A percentile compares a stretch with the other conserved stretches of the same genome.
phyloP scores from a whole-genome alignment of 2,797 vertebrate species.

The Taenioides sp. region DNA sequence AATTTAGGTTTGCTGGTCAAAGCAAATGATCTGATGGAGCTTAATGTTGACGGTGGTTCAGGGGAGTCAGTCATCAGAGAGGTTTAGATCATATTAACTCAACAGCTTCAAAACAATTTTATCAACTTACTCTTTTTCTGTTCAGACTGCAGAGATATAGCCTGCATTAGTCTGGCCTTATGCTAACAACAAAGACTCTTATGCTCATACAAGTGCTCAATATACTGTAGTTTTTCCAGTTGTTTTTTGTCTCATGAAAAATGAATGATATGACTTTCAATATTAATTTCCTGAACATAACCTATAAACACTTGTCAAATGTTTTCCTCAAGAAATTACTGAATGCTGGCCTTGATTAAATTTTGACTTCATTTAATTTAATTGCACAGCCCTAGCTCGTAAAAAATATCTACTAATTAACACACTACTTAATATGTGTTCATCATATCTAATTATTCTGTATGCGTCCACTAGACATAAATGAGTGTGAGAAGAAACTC shows the following conservation, averaged over 20 bases:
- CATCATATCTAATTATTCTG: no score
- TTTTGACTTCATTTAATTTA: no score
- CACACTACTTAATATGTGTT: neutral
- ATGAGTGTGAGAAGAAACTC: slow-evolving; percentile 86
- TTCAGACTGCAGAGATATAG: slow-evolving; percentile 21
- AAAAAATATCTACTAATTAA: neutral
- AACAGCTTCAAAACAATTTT: slow-evolving; percentile 24
- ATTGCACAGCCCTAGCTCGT: no score
- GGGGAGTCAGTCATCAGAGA: slow-evolving; percentile 14
- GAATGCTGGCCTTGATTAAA: no score
- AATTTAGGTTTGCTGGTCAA: slow-evolving; percentile 29
- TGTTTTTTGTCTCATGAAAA: no score
- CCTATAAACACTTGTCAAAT: no score
- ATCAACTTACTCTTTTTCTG: slow-evolving; percentile 22
- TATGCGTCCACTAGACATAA: slow-evolving; percentile 79
- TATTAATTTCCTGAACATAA: no score
- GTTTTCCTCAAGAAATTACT: no score
- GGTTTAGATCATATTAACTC: slow-evolving; percentile 17
- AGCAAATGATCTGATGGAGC: neutral
- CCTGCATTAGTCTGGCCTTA: slow-evolving; percentile 21
- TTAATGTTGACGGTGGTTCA: slow-evolving; percentile 21
- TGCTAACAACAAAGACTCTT: slow-evolving; percentile 14
- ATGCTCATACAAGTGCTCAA: neutral
- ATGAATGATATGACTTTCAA: no score
- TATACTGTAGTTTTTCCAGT: no score